Base-by-base conservation (phyloP, 2,113 vertebrate genomes). In the Python bivittatus region DNA sequence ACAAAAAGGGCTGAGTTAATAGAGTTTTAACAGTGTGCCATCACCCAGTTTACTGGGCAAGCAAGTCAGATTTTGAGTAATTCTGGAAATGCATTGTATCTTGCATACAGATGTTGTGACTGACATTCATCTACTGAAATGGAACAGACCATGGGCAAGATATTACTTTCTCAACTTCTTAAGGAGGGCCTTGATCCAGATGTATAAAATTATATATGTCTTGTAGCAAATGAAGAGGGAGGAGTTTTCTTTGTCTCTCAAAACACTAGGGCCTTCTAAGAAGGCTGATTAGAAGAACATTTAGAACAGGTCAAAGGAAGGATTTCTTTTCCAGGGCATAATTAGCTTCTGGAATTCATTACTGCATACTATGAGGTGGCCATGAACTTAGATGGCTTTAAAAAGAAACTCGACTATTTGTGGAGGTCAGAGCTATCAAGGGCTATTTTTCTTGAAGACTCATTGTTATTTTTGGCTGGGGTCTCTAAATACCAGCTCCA, bases 11-110 rank as follows among this genome's bases (percentile, higher is more conserved):
- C 56, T 84, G 68, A 84, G 15, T 33, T 60, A 92, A 88, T 56
- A 92, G 23, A 60, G 56, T 61, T 57, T 33, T 29, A 48, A 53
- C 72, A 84, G 56, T 72, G 52, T 84, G 29, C 12, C 22, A 84
- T 84, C 72, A 84, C 68, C 72, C 44, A 89, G 56, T 61, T 33
- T 60, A 23, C 12, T 84, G 91, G 84, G 68, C 12, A 84, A 53
- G 29, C 29, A 84, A 56, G 86, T 52, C 86, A 88, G 53, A 68
- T 58, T 44, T 29, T 88, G 86, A 92, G 54, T 33, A 88, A 88
- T 84, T 72, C 68, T 60, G 56, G 42, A 57, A 88, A 52, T 52
- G 33, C 20, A 60, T 79, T 53, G 52, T 84, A 92, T 72, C 3
- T 88, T 57, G 25, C 64, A 92, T 48, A 48, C 33, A 88, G 61